Evolutionary conservation across 1,140 invertebrate genomes (phyloP).

Genomic region (Orius insidiosus): DNA sequence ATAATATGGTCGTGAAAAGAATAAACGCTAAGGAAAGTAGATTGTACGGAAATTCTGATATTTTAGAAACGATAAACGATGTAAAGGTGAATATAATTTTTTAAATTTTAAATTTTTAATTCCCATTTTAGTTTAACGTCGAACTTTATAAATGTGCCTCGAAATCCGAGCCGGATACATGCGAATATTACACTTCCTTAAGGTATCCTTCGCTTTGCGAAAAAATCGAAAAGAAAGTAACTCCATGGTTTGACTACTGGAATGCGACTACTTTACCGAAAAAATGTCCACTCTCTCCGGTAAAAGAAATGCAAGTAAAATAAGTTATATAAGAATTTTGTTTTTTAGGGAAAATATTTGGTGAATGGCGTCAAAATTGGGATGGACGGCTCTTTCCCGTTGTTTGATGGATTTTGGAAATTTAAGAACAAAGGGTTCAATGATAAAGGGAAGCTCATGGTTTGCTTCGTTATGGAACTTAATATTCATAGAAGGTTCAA

Average conservation of each 20-base stretch:
- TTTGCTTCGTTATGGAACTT: constrained; percentile 6
- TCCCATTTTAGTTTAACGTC: background rate
- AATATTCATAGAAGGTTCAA: background rate
- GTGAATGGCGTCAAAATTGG: constrained; percentile 3
- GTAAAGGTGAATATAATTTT: constrained; percentile 1
- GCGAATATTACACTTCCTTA: constrained; percentile 3
- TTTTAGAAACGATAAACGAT: background rate
- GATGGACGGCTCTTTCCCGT: background rate
- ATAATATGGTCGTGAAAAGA: background rate
- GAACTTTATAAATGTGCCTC: constrained; percentile 5
- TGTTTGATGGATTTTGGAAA: constrained; percentile 1
- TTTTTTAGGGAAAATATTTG: background rate
- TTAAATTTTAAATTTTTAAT: background rate
- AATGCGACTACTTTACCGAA: background rate
- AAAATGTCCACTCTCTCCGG: background rate
- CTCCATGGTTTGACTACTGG: constrained; percentile 1
- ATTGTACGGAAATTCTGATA: background rate
- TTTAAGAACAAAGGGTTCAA: background rate
- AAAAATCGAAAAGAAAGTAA: background rate
- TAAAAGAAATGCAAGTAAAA: background rate
- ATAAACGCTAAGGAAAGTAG: background rate
- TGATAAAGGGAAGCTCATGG: background rate
- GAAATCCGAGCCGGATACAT: constrained; percentile 4
- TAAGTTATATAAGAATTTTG: background rate
- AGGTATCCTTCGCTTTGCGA: background rate